Percentiles rank a stretch among this genome's conserved stretches.
Evolutionary conservation across 2,113 vertebrate genomes (phyloP).

Genomic region (Sigmodon hispidus): DNA sequence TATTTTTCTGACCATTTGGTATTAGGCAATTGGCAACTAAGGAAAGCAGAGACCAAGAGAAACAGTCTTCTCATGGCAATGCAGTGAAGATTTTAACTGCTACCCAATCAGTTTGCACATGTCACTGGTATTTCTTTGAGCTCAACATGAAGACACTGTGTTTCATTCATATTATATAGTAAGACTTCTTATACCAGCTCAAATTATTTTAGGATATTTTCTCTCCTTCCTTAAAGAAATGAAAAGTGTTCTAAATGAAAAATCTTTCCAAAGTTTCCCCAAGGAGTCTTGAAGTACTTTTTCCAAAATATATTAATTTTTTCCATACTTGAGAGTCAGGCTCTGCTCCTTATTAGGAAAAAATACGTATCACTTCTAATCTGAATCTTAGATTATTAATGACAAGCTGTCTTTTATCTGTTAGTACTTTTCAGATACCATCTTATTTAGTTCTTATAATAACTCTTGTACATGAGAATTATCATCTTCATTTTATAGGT

Average conservation of each 20-base stretch:
- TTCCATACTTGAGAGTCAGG: constrained; percentile 47
- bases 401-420: constrained; percentile 62
- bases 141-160: neutral
- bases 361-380: constrained; percentile 35
- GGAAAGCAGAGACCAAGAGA: neutral
- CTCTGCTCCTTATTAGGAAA: constrained; percentile 56
- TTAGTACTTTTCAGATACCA: constrained; percentile 54
- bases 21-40: neutral
- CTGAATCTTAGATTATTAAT: constrained; percentile 54
- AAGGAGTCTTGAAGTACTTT: constrained; percentile 41
- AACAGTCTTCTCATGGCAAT: neutral
- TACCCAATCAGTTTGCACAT: neutral
- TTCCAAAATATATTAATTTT: constrained; percentile 44
- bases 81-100: constrained; percentile 38
- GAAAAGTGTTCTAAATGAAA: constrained; percentile 30
- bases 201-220: constrained; percentile 38
- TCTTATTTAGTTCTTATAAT: constrained; percentile 63
- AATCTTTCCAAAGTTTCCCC: constrained; percentile 28
- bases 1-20: neutral
- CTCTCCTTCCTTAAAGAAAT: constrained; percentile 3
- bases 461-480: constrained; percentile 48
- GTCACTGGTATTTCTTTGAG: neutral
- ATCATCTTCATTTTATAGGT: constrained; percentile 39
- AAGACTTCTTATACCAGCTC: neutral
- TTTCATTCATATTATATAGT: constrained; percentile 37